Evolutionary conservation across 2,113 vertebrate species (phyloP).

Genomic region (Castor canadensis): DNA sequence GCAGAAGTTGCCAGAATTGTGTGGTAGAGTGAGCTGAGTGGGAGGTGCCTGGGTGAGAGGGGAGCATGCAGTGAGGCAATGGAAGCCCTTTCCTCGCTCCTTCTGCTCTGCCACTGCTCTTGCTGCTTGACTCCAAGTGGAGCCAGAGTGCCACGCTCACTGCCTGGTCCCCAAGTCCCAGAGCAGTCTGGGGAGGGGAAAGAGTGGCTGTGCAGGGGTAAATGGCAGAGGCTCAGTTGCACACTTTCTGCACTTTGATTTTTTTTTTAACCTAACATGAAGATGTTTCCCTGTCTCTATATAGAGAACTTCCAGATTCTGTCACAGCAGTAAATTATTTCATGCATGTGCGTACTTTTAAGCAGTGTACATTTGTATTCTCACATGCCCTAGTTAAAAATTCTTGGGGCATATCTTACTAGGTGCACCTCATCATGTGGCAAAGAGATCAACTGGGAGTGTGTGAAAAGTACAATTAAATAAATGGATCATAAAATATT

Average conservation of each 20-base stretch:
- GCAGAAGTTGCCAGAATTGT: not conserved
- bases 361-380: not conserved
- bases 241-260: not conserved
- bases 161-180: no score
- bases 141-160: no score
- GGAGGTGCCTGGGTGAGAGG: fast-evolving
- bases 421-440: not conserved
- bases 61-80: not conserved
- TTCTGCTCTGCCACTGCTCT: not conserved
- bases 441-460: not conserved
- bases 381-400: not conserved
- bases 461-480: not conserved
- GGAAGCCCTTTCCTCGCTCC: not conserved
- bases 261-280: not conserved
- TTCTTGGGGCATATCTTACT: not conserved
- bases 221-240: not conserved
- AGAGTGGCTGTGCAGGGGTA: not conserved
- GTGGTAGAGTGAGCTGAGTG: not conserved
- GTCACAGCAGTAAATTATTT: not conserved
- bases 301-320: not conserved
- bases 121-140: not conserved
- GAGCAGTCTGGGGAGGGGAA: not conserved
- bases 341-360: not conserved
- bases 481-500: not conserved
- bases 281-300: not conserved